Evolutionary conservation across 2,888 invertebrate genomes (phyloP).

Genomic region (Sepiola atlantica): DNA sequence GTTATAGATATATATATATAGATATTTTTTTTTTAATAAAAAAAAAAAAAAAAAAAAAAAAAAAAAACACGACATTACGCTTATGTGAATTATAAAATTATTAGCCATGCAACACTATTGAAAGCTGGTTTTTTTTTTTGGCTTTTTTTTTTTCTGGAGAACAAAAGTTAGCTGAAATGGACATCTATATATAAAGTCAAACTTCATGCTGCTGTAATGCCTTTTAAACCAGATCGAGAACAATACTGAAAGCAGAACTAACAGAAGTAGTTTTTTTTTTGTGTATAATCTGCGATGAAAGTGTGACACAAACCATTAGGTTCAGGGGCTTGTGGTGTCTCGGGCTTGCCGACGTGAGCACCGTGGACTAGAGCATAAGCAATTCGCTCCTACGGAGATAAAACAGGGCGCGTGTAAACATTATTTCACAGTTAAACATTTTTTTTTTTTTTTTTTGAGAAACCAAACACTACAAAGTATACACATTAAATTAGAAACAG

Average conservation of each 20-base stretch:
- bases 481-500: background rate
- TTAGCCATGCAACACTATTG: constrained; percentile 44
- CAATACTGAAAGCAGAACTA: constrained; percentile 46
- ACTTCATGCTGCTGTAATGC: constrained; percentile 46
- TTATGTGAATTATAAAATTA: background rate
- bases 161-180: constrained; percentile 20
- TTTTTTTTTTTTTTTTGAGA: background rate
- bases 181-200: constrained; percentile 43
- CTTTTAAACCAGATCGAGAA: constrained; percentile 45
- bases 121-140: constrained; percentile 32
- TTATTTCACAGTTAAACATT: constrained; percentile 40
- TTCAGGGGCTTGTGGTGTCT: constrained; percentile 47
- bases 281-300: constrained; percentile 45
- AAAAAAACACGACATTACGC: background rate
- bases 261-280: constrained; percentile 15
- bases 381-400: constrained; percentile 45
- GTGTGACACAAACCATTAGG: constrained; percentile 46
- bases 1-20: background rate
- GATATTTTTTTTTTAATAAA: too few species aligned
- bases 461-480: constrained; percentile 32
- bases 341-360: constrained; percentile 46
- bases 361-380: constrained; percentile 47
- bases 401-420: constrained; percentile 44
- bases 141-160: too few species aligned
- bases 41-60: too few species aligned